Percentiles rank a stretch among this genome's conserved stretches.
These are phyloP conservation scores for Tapirus terrestris DNA, from an alignment of 2,113 vertebrate genomes.

Conservation along the genomic window DNA sequence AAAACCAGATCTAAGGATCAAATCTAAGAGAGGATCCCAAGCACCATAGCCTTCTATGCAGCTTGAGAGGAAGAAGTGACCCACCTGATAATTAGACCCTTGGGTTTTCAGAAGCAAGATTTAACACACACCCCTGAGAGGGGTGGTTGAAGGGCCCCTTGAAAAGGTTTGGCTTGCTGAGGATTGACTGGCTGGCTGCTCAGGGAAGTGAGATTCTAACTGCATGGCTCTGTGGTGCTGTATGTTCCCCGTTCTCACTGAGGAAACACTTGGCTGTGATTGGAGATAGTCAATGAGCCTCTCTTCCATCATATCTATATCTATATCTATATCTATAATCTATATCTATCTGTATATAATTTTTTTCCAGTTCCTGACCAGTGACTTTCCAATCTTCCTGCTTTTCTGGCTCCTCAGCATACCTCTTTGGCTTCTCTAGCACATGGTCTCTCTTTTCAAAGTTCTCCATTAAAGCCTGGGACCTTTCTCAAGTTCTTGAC, in stretches of 20 bases:
- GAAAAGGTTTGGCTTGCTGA: background rate
- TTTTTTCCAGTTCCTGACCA: background rate
- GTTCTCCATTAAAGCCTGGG: constrained; percentile 68
- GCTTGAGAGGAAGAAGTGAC: constrained; percentile 14
- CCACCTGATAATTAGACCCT: constrained; percentile 35
- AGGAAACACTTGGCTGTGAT: background rate
- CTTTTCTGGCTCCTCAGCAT: background rate
- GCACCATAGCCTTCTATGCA: constrained; percentile 18
- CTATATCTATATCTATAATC: background rate
- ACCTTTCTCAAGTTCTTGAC: constrained; percentile 71
- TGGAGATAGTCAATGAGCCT: background rate
- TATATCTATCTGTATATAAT: background rate
- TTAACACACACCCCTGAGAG: background rate
- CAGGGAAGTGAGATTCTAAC: background rate
- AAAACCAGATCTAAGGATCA: constrained; percentile 73
- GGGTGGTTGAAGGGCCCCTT: background rate
- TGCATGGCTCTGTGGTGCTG: background rate
- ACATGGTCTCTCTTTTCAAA: constrained; percentile 61
- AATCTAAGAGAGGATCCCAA: constrained; percentile 51
- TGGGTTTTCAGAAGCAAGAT: constrained; percentile 22
- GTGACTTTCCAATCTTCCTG: background rate
- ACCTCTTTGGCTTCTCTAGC: constrained; percentile 21
- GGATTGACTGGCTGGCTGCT: background rate
- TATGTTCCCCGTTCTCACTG: background rate
- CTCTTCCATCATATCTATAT: background rate